phyloP scores from a whole-genome alignment of 2,113 vertebrate genomes.

The Leptosomus discolor region DNA sequence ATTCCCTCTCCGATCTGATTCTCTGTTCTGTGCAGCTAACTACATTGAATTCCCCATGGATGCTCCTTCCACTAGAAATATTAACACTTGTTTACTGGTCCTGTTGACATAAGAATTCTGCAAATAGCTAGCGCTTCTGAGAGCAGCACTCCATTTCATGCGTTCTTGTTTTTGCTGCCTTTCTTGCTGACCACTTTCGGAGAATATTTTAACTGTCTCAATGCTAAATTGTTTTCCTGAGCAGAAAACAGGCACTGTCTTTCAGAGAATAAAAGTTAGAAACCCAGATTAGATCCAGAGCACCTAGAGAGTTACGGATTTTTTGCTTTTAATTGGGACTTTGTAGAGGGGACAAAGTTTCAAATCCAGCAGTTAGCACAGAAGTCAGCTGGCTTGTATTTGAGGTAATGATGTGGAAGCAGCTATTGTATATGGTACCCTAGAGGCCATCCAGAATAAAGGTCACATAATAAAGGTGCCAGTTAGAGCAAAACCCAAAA shows the following conservation, averaged over 20 bases:
- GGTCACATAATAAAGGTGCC: conserved; percentile 9
- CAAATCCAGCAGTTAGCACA: not conserved
- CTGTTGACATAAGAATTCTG: conserved; percentile 75
- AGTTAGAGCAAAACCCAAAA: conserved; percentile 3
- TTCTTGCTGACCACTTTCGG: not conserved
- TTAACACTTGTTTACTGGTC: conserved; percentile 76
- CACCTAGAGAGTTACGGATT: not conserved
- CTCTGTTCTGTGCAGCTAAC: conserved; percentile 60
- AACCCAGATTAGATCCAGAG: not conserved
- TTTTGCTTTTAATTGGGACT: not conserved
- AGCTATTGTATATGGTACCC: not conserved
- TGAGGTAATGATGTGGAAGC: not conserved
- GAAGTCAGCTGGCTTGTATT: not conserved
- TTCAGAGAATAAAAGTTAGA: not conserved
- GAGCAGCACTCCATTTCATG: conserved; percentile 13
- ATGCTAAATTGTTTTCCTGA: not conserved
- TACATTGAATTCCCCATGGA: conserved; percentile 62
- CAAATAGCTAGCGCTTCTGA: conserved; percentile 54
- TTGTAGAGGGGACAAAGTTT: not conserved
- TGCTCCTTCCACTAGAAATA: conserved; percentile 71
- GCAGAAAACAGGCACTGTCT: not conserved
- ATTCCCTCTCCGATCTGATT: conserved; percentile 55
- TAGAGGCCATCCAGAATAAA: not conserved
- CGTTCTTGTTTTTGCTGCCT: not conserved
- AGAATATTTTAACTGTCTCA: not conserved